Percentiles rank a stretch among this genome's conserved stretches.
Conservation (phyloP, 2,113 vertebrate species). For the Azemiops feae region DNA sequence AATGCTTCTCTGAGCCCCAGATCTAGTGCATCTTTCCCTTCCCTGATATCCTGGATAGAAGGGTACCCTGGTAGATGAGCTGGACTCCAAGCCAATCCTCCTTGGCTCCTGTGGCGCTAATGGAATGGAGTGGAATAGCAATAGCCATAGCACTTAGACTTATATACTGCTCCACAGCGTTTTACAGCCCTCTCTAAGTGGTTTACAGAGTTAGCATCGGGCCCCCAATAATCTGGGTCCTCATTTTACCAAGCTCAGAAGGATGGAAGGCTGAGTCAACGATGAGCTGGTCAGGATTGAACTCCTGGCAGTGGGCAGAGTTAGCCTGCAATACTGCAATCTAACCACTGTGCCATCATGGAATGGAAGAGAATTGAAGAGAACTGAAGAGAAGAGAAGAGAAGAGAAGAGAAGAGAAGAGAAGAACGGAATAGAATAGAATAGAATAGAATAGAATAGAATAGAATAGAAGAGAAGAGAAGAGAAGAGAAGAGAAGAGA, state of each 20-base stretch:
- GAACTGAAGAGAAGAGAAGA: no score
- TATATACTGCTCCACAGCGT: background rate
- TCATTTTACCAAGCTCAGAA: background rate
- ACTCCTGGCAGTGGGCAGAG: background rate
- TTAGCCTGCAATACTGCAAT: background rate
- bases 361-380: no score
- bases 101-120: background rate
- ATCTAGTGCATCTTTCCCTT: background rate
- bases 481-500: no score
- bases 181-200: background rate
- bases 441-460: no score
- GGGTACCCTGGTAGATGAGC: background rate
- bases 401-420: no score
- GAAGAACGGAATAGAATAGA: no score
- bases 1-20: background rate
- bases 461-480: no score
- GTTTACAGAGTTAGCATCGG: background rate
- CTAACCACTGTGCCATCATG: background rate
- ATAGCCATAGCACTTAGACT: background rate
- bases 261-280: background rate
- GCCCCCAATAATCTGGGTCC: background rate
- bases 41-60: background rate
- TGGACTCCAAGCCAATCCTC: background rate
- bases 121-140: background rate
- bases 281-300: background rate